Evolutionary conservation across 2,888 invertebrate species (phyloP), one percentile per base, ranked within the genome.

Genomic region (Lasioglossum pauxillum): DNA sequence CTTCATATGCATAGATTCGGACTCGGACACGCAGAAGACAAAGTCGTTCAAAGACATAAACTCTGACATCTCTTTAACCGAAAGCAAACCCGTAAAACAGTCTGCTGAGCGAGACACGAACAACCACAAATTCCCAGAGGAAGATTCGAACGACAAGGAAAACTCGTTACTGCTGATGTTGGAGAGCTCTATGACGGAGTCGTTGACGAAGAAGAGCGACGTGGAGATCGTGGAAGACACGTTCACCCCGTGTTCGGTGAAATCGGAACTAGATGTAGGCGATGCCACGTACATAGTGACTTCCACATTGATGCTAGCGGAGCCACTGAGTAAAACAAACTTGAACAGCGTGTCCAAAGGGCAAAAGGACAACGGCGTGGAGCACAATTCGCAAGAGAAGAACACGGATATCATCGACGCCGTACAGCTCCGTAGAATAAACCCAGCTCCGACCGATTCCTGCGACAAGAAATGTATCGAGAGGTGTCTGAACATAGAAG

Each of bases 381-480:
- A 93, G 64, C 91, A 91, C 2, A 90, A 82, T 77, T 90, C 85
- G 82, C 87, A 87, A 64, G 91, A 93, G 44, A 91, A 92, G 67
- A 95, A 95, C 75, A 94, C 94, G 1, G 94, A 95, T 75, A 93
- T 95, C 5, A 93, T 94, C 10, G 94, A 95, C 60, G 94, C 95
- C 8, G 93, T 95, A 10, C 93, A 95, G 46, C 78, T 95, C 16
- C 92, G 94, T 46, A 91, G 94, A 60, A 90, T 95, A 35, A 88
- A 91, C 44, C 93, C 93, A 1, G 85, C 89, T 31, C 77, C 83
- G 3, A 69, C 78, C 3, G 84, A 85, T 44, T n/a, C 77, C 10
- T 87, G 76, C 8, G 90, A 92, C 8, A 92, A 90, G 60, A 93
- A 91, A 75, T 88, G 85, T 49, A 44, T 94, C 5, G 93, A 95